Base-by-base conservation (phyloP, 2,888 invertebrate species). In the Hybos culiciformis region DNA sequence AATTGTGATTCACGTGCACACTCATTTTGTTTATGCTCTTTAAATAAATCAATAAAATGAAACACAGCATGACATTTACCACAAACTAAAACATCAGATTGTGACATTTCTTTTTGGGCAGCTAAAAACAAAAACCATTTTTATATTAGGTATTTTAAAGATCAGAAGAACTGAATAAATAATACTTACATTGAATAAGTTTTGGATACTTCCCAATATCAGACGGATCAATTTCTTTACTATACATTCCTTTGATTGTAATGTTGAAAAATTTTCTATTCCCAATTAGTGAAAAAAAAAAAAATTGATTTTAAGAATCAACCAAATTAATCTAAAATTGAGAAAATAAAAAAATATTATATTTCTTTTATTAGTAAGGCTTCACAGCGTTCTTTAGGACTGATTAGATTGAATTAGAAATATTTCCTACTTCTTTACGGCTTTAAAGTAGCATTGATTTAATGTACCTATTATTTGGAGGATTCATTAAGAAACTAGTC, bases 31-130 rank as follows among this genome's bases (percentile, higher is more conserved):
- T 62, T 62, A 56, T 87, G 87, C 36, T 78, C 76, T 60, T 78
- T 75, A 56, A 86, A 85, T 51, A 82, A 80, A 57, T 85, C 83
- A 40, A 84, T 63, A 60, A 81, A 85, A 60, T 86, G 82, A 59
- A 80, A 85, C 40, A 82, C 83, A 39, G 75, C 72, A 60, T 85
- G 80, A 58, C 87, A 87, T 47, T 77, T 76, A n/a, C 87, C 87
- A 66, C 87, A 87, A 1, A 87, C 83, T 19, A 85, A 65, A 6
- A 87, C 78, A 69, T 87, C 86, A 48, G 83, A 66, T 43, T 75
- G 74, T 43, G 78, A 77, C 70, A 84, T 75, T 58, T 83, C 80
- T 52, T 81, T 77, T 70, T 83, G 79, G 9, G 84, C 82, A 54
- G 75, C 85, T 85, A 38, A 17, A 46, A 37, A 38, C 14, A 39